phyloP scores from a whole-genome alignment of 53 echinoderm and acorn worm species.

The Crossaster papposus region DNA sequence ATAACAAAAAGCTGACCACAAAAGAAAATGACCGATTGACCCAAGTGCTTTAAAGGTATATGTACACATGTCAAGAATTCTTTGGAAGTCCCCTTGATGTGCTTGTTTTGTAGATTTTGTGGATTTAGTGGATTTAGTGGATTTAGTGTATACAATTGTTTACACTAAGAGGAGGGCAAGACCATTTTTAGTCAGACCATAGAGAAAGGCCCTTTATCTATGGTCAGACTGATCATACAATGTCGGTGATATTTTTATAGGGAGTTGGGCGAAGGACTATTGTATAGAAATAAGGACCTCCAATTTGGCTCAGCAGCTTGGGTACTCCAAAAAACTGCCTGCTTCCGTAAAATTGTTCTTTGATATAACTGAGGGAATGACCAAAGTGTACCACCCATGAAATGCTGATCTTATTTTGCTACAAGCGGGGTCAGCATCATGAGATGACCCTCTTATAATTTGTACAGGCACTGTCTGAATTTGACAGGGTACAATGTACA shows the following conservation, averaged over 20 bases:
- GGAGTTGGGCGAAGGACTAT: background rate
- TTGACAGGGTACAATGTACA: background rate
- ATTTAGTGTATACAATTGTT: background rate
- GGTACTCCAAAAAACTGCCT: background rate
- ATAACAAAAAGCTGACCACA: constrained; percentile 12
- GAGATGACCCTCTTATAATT: background rate
- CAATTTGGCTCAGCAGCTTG: background rate
- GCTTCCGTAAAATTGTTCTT: background rate
- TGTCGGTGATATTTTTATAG: background rate
- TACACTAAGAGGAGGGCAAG: too few relatives aligned
- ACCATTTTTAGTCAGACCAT: too few relatives aligned
- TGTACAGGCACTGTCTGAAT: background rate
- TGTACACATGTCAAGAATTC: constrained; percentile 12
- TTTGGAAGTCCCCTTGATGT: background rate
- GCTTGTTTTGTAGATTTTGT: constrained; percentile 13
- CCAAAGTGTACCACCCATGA: background rate
- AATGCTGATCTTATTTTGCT: background rate
- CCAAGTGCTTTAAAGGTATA: constrained; percentile 27
- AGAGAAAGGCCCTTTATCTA: too few relatives aligned
- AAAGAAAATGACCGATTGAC: constrained; percentile 42
- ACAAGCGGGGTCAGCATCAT: background rate
- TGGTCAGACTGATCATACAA: background rate
- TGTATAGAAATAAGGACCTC: constrained; percentile 9
- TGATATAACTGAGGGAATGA: background rate
- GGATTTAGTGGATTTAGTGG: background rate